phyloP scores from a whole-genome alignment of 2,113 vertebrate species.

The Caretta caretta region DNA sequence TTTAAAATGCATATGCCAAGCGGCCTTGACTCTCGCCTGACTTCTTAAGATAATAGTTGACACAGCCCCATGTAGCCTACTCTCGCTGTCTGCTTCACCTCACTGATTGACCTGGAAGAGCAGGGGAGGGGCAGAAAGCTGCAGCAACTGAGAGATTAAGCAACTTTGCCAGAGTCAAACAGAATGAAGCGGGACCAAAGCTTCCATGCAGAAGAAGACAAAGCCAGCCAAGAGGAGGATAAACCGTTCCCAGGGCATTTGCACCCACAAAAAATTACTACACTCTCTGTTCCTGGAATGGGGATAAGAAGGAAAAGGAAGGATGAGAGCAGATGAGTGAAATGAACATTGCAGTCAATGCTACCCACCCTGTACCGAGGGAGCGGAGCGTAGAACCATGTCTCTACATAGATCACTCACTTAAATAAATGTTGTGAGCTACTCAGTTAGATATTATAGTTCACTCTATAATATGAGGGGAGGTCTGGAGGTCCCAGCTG shows the following conservation, averaged over 20 bases:
- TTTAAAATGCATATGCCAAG: neutral
- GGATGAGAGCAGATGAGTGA: neutral
- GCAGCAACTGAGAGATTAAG: fast-evolving
- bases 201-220: neutral
- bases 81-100: fast-evolving
- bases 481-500: neutral
- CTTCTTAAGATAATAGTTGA: fast-evolving
- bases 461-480: neutral
- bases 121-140: neutral
- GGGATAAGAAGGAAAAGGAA: neutral
- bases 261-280: neutral
- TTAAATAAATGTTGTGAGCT: neutral
- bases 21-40: neutral
- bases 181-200: neutral
- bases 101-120: too few species aligned
- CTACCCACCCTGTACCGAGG: neutral
- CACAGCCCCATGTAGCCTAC: fast-evolving
- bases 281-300: neutral
- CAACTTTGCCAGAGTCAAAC: neutral
- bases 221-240: neutral
- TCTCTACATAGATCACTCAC: neutral
- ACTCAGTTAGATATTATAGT: neutral
- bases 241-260: neutral
- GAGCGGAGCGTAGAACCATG: neutral
- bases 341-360: neutral